Evolutionary conservation across 2,113 vertebrate species (phyloP).

Genomic region (Mesitornis unicolor): DNA sequence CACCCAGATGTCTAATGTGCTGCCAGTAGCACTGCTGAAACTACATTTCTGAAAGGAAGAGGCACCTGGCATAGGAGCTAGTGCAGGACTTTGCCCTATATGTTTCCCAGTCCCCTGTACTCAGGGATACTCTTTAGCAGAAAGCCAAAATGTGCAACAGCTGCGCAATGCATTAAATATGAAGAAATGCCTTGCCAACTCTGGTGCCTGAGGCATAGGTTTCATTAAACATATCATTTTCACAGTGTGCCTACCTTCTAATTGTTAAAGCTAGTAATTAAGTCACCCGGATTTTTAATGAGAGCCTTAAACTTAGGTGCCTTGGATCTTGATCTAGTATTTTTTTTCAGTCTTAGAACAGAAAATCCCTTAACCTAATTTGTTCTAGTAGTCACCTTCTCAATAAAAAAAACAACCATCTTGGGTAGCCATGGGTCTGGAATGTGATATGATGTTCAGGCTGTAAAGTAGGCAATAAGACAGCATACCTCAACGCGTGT

Average conservation of each 20-base stretch:
- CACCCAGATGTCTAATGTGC: neutral
- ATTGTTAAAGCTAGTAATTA: neutral
- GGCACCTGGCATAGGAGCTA: neutral
- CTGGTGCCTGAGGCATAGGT: neutral
- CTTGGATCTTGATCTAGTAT: neutral
- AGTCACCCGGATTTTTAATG: neutral
- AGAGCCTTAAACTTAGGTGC: neutral
- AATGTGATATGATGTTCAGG: neutral
- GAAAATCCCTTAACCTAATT: neutral
- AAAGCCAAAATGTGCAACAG: neutral
- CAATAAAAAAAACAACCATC: neutral
- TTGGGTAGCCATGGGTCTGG: neutral
- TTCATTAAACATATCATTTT: neutral
- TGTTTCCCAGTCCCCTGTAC: neutral
- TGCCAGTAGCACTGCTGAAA: neutral
- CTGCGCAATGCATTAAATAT: neutral
- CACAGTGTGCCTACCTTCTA: neutral
- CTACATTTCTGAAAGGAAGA: neutral
- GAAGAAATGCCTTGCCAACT: neutral
- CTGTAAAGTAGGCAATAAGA: neutral
- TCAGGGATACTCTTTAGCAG: neutral
- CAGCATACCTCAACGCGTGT: rapidly evolving
- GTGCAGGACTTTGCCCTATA: neutral
- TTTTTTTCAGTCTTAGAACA: neutral
- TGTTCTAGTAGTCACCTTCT: neutral